Evolutionary conservation across 2,888 invertebrate species (phyloP).

Genomic region (Nymphalis c-album): DNA sequence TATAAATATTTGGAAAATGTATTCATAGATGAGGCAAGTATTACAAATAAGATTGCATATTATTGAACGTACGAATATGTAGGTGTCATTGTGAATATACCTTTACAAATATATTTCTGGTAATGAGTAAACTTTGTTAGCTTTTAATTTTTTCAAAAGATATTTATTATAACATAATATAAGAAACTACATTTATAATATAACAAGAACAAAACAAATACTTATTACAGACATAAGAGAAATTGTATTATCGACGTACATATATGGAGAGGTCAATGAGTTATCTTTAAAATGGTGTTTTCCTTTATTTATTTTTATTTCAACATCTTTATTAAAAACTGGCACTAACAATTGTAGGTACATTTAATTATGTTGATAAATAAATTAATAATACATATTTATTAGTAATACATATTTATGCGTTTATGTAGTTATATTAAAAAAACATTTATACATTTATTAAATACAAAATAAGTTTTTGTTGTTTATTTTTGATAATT

Average conservation of each 20-base stretch:
- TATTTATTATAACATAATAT: background rate
- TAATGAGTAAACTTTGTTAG: background rate
- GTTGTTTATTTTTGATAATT: no score
- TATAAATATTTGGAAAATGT: slow-evolving; percentile 34
- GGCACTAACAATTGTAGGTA: background rate
- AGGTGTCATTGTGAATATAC: no score
- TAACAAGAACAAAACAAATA: slow-evolving; percentile 22
- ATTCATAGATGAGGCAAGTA: slow-evolving; percentile 7
- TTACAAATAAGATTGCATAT: slow-evolving; percentile 2
- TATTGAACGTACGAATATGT: background rate
- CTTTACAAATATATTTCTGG: no score
- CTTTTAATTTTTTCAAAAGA: background rate
- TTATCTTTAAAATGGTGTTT: slow-evolving; percentile 32
- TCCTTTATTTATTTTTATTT: slow-evolving; percentile 35
- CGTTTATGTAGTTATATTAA: background rate
- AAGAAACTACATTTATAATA: slow-evolving; percentile 1
- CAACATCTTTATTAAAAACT: slow-evolving; percentile 11
- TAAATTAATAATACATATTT: no score
- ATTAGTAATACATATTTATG: no score
- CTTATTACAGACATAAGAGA: slow-evolving; percentile 15
- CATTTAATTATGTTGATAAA: no score
- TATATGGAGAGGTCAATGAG: slow-evolving; percentile 33
- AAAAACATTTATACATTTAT: background rate
- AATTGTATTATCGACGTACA: slow-evolving; percentile 32
- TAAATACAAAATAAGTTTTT: background rate